These are phyloP conservation scores for Folsomia manolachei DNA, from an alignment of 2,888 invertebrate species.

Conservation along the genomic window DNA sequence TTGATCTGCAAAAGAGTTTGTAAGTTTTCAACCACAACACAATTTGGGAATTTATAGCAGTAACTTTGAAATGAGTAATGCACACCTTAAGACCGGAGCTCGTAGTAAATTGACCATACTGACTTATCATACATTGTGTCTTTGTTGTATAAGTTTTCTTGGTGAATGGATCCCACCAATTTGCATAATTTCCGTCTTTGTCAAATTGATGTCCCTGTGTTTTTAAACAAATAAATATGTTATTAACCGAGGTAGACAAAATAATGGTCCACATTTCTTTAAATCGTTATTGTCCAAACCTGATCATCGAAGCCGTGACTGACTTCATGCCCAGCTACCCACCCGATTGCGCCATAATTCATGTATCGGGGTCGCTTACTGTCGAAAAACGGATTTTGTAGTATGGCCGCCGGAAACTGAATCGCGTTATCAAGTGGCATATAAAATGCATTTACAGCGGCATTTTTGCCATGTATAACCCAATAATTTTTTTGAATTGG, in stretches of 20 bases:
- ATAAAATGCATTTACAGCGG: conserved; percentile 52
- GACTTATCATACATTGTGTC: conserved; percentile 57
- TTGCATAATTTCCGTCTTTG: conserved; percentile 57
- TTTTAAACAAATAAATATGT: too few relatives aligned
- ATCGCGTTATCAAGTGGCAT: conserved; percentile 51
- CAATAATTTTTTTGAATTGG: conserved; percentile 43
- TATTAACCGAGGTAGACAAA: background rate
- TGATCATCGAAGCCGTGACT: conserved; percentile 53
- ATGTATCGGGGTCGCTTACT: conserved; percentile 56
- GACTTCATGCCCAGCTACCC: conserved; percentile 54
- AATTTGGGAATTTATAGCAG: background rate
- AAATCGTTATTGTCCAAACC: conserved; percentile 25
- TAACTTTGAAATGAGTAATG: background rate
- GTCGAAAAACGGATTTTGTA: conserved; percentile 57
- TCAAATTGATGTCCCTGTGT: conserved; percentile 60
- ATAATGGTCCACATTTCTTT: background rate
- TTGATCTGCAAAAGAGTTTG: conserved; percentile 78
- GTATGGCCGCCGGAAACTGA: conserved; percentile 80
- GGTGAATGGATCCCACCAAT: conserved; percentile 58
- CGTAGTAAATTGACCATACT: conserved; percentile 56
- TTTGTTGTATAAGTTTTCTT: conserved; percentile 55
- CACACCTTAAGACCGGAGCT: conserved; percentile 51
- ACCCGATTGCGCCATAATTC: conserved; percentile 54
- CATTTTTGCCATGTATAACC: conserved; percentile 51
- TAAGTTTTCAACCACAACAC: too few relatives aligned